phyloP scores from a whole-genome alignment of 1,140 invertebrate genomes.

The Nephila pilipes region DNA sequence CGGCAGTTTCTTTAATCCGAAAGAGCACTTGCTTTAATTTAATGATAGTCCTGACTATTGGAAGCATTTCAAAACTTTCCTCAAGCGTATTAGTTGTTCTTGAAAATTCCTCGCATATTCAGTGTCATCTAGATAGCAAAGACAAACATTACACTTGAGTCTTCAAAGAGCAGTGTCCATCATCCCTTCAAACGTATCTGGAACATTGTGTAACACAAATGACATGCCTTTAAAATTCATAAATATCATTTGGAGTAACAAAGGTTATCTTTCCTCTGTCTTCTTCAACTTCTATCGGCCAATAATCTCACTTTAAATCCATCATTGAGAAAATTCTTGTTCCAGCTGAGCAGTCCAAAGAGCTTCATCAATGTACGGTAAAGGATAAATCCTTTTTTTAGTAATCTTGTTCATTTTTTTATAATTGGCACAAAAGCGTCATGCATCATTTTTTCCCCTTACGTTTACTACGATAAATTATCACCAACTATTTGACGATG shows the following conservation, averaged over 20 bases:
- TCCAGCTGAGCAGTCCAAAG: no score
- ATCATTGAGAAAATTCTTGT: no score
- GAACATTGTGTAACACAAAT: conserved; percentile 78
- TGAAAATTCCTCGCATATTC: conserved; percentile 77
- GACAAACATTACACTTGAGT: conserved; percentile 52
- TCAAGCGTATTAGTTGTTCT: neutral
- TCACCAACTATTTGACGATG: no score
- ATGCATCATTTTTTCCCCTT: no score
- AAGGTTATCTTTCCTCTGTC: conserved; percentile 82
- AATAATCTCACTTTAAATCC: conserved; percentile 66
- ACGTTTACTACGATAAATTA: no score
- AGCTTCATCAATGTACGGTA: no score
- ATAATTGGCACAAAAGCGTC: no score
- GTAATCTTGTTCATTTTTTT: no score
- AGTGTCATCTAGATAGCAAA: conserved; percentile 70
- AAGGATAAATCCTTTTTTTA: no score
- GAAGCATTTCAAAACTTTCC: neutral
- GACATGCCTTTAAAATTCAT: conserved; percentile 79
- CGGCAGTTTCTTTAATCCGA: conserved; percentile 11
- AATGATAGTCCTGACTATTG: neutral
- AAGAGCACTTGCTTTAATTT: neutral
- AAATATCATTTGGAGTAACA: conserved; percentile 73
- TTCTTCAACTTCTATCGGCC: no score
- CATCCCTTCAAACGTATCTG: conserved; percentile 77
- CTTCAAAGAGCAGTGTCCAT: conserved; percentile 78